Percentiles rank a stretch among this genome's conserved stretches.
Conservation (phyloP, 1,140 invertebrate species). For the Trichonephila clavata region DNA sequence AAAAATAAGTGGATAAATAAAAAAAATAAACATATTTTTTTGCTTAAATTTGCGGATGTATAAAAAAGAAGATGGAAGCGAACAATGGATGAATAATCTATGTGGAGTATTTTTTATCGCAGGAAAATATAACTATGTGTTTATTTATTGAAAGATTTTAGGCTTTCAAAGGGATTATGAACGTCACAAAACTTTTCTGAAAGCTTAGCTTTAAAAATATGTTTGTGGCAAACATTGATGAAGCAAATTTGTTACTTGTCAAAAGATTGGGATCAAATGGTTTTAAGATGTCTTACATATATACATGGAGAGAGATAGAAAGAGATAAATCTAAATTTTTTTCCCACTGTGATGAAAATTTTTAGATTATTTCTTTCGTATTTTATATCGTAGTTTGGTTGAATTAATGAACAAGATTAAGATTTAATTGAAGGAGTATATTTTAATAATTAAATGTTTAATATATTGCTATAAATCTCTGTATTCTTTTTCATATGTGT, state of each 20-base stretch:
- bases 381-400: too few relatives aligned
- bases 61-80: background rate
- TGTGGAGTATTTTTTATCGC: background rate
- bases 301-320: too few relatives aligned
- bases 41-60: background rate
- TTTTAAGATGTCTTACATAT: too few relatives aligned
- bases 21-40: too few relatives aligned
- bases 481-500: too few relatives aligned
- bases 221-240: background rate
- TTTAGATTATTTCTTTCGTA: too few relatives aligned
- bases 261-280: background rate
- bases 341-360: too few relatives aligned
- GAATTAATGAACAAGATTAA: too few relatives aligned
- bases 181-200: background rate
- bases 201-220: background rate
- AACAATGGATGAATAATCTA: background rate
- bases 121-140: background rate
- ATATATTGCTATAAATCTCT: too few relatives aligned
- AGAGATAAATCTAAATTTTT: too few relatives aligned
- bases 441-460: too few relatives aligned
- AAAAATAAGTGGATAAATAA: background rate
- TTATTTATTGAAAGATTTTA: background rate
- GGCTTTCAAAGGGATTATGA: background rate
- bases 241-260: background rate
- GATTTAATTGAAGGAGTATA: too few relatives aligned